Conservation (phyloP, 2,797 vertebrate genomes). For the Acridotheres tristis region DNA sequence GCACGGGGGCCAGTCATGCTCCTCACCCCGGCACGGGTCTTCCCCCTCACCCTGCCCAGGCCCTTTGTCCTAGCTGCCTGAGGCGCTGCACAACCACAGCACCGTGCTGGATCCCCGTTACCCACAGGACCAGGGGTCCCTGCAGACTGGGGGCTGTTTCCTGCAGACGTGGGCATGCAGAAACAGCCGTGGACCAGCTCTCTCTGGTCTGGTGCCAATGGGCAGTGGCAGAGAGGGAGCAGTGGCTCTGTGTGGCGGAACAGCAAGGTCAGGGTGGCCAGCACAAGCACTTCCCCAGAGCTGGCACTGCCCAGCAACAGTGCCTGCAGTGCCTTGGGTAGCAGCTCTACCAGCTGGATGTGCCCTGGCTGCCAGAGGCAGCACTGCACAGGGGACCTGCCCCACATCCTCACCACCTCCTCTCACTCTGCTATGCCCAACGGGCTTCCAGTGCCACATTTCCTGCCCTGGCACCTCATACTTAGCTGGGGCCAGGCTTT, state of each 20-base stretch:
- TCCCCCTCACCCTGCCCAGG: background rate
- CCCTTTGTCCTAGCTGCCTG: slow-evolving; percentile 31
- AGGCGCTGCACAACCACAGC: accelerated
- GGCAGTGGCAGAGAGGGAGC: background rate
- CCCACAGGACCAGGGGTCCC: accelerated
- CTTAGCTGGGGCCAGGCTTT: background rate
- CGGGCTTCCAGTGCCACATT: accelerated
- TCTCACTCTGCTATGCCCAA: background rate
- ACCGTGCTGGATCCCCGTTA: accelerated
- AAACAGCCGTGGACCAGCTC: background rate
- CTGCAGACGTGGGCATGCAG: accelerated
- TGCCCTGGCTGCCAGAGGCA: too few relatives aligned
- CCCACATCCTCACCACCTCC: background rate
- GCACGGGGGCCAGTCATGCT: background rate
- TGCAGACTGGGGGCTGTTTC: background rate
- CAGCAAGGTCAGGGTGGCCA: background rate
- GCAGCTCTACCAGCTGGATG: accelerated
- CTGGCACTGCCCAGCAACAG: background rate
- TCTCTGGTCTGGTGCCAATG: accelerated
- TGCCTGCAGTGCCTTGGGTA: accelerated
- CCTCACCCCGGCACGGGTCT: accelerated
- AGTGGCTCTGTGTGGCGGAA: background rate
- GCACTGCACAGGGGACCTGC: accelerated
- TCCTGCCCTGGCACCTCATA: background rate
- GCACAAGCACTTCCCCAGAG: background rate